Percentiles rank a stretch among this genome's conserved stretches.
phyloP scores from a whole-genome alignment of 1,140 invertebrate genomes.

The Drosophila ambigua region DNA sequence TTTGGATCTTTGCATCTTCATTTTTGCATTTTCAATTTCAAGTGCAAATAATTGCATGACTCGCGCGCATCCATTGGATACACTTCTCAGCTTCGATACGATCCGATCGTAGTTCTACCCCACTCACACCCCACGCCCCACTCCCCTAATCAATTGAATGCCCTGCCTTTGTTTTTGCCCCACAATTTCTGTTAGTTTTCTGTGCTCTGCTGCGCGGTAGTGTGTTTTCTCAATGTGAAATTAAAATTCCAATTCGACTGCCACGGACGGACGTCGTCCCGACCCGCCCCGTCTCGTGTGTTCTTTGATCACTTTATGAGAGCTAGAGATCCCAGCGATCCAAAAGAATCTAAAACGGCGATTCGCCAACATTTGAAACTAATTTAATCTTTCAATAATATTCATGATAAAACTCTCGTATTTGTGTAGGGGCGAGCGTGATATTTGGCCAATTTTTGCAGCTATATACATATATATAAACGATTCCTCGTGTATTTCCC shows the following conservation, averaged over 20 bases:
- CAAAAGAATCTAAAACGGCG: conserved; percentile 27
- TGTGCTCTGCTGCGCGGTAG: conserved; percentile 6
- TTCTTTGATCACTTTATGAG: conserved; percentile 55
- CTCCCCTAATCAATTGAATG: conserved; percentile 71
- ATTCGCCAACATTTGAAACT: conserved; percentile 32
- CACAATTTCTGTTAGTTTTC: conserved; percentile 40
- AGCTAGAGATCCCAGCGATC: conserved; percentile 2
- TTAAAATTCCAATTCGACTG: conserved; percentile 76
- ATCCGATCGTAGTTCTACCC: conserved; percentile 11
- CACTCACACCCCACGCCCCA: conserved; percentile 12
- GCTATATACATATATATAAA: conserved; percentile 11
- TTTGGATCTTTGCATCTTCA: conserved; percentile 26
- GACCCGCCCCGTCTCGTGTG: conserved; percentile 34
- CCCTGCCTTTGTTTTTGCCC: conserved; percentile 66
- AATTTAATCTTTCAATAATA: conserved; percentile 52
- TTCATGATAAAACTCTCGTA: conserved; percentile 27
- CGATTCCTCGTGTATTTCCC: conserved; percentile 12
- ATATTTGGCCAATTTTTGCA: conserved; percentile 63
- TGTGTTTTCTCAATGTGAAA: conserved; percentile 69
- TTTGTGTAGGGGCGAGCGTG: conserved; percentile 46
- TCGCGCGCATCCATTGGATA: conserved; percentile 49
- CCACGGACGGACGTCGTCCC: neutral
- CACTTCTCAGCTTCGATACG: conserved; percentile 35
- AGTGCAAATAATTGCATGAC: conserved; percentile 58
- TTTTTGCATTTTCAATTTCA: conserved; percentile 45